These are phyloP conservation scores for Drosophila colorata DNA, from an alignment of 2,888 invertebrate species.

Conservation along the genomic window DNA sequence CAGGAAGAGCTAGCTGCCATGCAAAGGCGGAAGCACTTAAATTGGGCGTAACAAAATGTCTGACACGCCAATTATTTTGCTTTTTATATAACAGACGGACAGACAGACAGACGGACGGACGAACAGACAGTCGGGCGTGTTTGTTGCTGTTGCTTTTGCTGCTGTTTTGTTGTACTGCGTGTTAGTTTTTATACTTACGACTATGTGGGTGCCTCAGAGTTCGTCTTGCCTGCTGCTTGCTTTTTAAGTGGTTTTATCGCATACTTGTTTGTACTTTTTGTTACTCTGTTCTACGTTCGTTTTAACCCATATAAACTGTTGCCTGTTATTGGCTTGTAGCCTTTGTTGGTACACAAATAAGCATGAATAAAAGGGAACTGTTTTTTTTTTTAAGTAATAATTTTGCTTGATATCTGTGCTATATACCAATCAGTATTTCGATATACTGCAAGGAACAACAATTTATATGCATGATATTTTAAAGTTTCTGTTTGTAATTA, in stretches of 20 bases:
- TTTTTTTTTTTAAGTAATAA: background rate
- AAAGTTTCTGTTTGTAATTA: too few relatives aligned
- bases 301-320: conserved; percentile 46
- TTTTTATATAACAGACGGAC: conserved; percentile 65
- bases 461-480: too few relatives aligned
- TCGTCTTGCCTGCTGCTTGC: conserved; percentile 49
- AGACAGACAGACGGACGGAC: conserved; percentile 14
- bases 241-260: conserved; percentile 70
- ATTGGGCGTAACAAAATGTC: conserved; percentile 79
- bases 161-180: conserved; percentile 51
- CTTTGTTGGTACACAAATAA: conserved; percentile 18
- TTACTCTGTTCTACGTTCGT: conserved; percentile 36
- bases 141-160: conserved; percentile 29
- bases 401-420: background rate
- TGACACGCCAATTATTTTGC: conserved; percentile 79
- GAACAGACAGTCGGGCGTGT: conserved; percentile 21
- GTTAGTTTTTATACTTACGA: conserved; percentile 65
- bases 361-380: conserved; percentile 4
- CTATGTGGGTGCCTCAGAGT: conserved; percentile 35
- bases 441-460: too few relatives aligned
- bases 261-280: conserved; percentile 56
- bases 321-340: conserved; percentile 39
- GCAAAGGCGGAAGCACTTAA: conserved; percentile 73
- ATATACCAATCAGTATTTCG: too few relatives aligned
- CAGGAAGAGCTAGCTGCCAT: conserved; percentile 34